Evolutionary conservation across 1,140 invertebrate species (phyloP), one percentile per base, ranked within the genome.

Genomic region (Hyles vespertilio): DNA sequence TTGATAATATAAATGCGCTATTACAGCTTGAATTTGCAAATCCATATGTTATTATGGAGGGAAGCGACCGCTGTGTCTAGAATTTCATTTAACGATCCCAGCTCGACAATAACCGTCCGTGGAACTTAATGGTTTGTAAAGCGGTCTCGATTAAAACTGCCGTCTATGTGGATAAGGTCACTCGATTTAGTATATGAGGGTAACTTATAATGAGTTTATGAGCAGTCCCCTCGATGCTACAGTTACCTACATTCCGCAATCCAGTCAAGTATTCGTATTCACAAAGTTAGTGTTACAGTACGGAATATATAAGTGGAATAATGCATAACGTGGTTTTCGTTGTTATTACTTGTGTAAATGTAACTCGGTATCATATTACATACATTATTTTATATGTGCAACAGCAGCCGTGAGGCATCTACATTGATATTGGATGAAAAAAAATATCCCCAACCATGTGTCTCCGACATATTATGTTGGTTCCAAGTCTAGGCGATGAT

Each of bases 191-290:
- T 74, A 71, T 72, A 74, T 69, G 64, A 61, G 65, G 67, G 65
- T 68, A 78, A 84, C 75, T 81, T 84, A 80, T 84, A 84, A 81
- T 84, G 77, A 84, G 77, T 80, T 81, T 81, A 80, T 74, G 76
- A 76, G 67, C 65, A 9, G n/a, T 48, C 12, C 46, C 46, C n/a
- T 57, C 63, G 51, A 40, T 2, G 8, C 59, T 12, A 56, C 55
- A 49, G 32, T 32, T 51, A 7, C 56, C 32, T 45, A 48, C 46
- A n/a, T 48, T 11, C 12, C 7, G n/a, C 2, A 5, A 5, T n/a
- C 8, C 7, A n/a, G 7, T 5, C 5, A n/a, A 10, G n/a, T 48
- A n/a, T 48, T 1, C n/a, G 46, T 5, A n/a, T 11, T n/a, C 46
- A 40, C 36, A 40, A 40, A 40, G 36, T 40, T 40, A 40, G 5